Evolutionary conservation across 2,797 vertebrate genomes (phyloP).

Genomic region (Chiloscyllium punctatum): DNA sequence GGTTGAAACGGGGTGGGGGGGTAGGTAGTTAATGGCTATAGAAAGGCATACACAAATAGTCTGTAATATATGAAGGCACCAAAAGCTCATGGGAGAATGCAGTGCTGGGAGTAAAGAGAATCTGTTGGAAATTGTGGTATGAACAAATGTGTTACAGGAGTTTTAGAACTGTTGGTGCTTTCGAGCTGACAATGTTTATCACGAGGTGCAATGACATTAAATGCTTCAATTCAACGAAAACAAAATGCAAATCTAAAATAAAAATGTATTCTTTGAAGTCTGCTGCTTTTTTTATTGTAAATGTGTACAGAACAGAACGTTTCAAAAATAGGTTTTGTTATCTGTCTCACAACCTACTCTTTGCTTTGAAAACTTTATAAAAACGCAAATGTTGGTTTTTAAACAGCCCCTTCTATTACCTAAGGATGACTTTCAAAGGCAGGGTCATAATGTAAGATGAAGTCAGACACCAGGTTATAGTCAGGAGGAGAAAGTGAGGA

Average conservation of each 20-base stretch:
- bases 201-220: conserved; percentile 35
- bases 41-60: conserved; percentile 50
- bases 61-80: conserved; percentile 52
- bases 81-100: conserved; percentile 44
- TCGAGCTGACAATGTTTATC: conserved; percentile 38
- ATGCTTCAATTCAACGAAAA: neutral
- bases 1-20: conserved; percentile 42
- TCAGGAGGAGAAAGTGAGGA: too few relatives aligned
- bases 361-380: neutral
- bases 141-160: conserved; percentile 52
- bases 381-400: neutral
- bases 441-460: neutral
- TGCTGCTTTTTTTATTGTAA: too few relatives aligned
- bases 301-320: neutral
- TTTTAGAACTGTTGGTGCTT: conserved; percentile 41
- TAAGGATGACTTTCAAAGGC: neutral
- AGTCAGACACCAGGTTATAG: too few relatives aligned
- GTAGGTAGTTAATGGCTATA: conserved; percentile 46
- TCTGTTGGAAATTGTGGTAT: conserved; percentile 43
- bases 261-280: neutral
- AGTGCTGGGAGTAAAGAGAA: conserved; percentile 38
- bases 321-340: neutral
- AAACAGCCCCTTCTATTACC: neutral
- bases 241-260: neutral
- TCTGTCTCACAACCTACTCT: neutral